Percentiles rank a stretch among this genome's conserved stretches.
Conservation (phyloP, 2,888 invertebrate species). For the Syrista parreyssii region DNA sequence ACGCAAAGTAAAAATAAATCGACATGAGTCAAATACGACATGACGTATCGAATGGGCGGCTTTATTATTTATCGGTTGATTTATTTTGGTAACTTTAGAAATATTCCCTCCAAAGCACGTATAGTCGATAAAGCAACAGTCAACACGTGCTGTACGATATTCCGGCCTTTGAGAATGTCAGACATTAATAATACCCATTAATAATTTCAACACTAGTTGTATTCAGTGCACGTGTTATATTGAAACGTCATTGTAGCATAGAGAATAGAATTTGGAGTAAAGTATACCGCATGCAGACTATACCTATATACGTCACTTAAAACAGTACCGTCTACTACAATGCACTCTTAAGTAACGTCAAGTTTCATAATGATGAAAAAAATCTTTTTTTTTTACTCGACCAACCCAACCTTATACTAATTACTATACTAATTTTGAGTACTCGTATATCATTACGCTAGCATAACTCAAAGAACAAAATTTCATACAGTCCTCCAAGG, state of each 20-base stretch:
- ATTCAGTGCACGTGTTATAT: background rate
- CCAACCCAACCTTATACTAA: background rate
- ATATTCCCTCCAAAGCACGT: background rate
- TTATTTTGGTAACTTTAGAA: background rate
- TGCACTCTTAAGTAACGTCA: background rate
- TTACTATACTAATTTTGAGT: background rate
- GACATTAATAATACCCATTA: slow-evolving; percentile 2
- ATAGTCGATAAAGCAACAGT: background rate
- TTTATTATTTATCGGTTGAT: background rate
- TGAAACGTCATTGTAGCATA: background rate
- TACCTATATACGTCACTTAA: background rate
- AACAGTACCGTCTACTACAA: background rate
- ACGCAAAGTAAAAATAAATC: background rate
- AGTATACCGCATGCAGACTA: background rate
- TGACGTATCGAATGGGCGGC: background rate
- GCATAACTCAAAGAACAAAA: background rate
- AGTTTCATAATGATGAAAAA: background rate
- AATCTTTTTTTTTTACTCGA: slow-evolving; percentile 3
- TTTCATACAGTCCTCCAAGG: background rate
- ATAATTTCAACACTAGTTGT: background rate
- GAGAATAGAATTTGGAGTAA: background rate
- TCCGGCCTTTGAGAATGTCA: background rate
- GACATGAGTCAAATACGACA: background rate
- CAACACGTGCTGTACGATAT: background rate
- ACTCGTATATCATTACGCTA: background rate